Conservation (phyloP, 2,888 invertebrate species). For the Drosophila rubida region DNA sequence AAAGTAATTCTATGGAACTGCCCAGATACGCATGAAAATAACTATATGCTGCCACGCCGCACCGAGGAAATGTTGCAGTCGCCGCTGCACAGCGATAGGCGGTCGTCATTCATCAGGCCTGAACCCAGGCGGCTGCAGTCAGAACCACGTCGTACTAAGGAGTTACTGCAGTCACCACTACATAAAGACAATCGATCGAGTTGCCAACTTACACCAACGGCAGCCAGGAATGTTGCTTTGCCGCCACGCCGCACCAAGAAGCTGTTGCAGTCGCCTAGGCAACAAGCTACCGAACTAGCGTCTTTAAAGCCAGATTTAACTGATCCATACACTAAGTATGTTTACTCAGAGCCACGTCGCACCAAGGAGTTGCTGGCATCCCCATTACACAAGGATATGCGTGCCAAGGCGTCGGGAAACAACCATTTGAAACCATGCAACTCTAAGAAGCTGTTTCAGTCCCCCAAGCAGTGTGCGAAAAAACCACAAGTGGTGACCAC, state of each 20-base stretch:
- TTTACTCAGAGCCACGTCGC: background rate
- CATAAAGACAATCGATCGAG: background rate
- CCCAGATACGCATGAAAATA: background rate
- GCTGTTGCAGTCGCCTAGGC: background rate
- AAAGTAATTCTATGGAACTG: background rate
- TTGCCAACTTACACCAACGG: background rate
- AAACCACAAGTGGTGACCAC: background rate
- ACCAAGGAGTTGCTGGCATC: constrained; percentile 6
- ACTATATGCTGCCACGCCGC: constrained; percentile 5
- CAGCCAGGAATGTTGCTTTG: background rate
- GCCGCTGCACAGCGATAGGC: constrained; percentile 4
- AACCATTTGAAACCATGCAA: background rate
- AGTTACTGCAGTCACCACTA: background rate
- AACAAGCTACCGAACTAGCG: background rate
- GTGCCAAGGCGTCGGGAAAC: background rate
- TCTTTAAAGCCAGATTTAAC: too few species aligned
- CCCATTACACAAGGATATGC: background rate
- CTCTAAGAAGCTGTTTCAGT: background rate
- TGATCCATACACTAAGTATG: background rate
- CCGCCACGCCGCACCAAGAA: background rate
- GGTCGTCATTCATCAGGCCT: background rate
- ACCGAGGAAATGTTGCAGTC: constrained; percentile 13
- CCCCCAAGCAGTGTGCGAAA: background rate
- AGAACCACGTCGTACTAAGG: background rate
- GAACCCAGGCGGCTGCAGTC: background rate